Base-by-base conservation (phyloP, 1,140 invertebrate genomes). In the Antheraea pernyi region DNA sequence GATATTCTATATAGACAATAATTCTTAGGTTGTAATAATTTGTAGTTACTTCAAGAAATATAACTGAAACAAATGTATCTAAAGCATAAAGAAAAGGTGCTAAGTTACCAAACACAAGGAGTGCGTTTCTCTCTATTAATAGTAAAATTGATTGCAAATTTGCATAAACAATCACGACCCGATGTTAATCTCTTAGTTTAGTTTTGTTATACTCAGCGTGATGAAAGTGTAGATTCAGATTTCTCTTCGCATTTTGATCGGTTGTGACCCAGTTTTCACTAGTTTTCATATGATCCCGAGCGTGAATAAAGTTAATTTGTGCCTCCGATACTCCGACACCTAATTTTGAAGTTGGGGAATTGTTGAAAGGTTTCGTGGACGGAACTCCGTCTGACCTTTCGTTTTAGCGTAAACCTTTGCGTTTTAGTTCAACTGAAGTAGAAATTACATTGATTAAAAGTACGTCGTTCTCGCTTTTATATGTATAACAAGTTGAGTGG, bases 191-290 rank as follows among this genome's bases (percentile, higher is more conserved):
- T 16, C 13, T 53, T 53, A n/a, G 0, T 13, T 48, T 7, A 53
- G 16, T 53, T 53, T 16, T 53, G 13, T 16, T 53, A 16, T 53
- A 16, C 6, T 53, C 16, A n/a, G 5, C 16, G 46, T 53, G 46
- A 53, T 16, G 46, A 53, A 53, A 53, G 46, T 53, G 1, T 13
- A 53, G 13, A 53, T 53, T 53, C 46, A 53, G 46, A 53, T 53
- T 53, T 53, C 46, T 53, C 46, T 53, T 16, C 16, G 46, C 46
- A 53, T 53, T 53, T 53, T 53, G 46, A 53, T 53, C 46, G 46
- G 46, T 53, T 53, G 46, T 11, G 46, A 53, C 46, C 46, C 46
- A n/a, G 46, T 53, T 53, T 53, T 53, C 46, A 53, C 46, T 53
- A 53, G 46, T 53, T 53, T 53, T 53, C 46, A 53, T 13, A 53